Conservation (phyloP, 1,140 invertebrate genomes). For the Grapholita molesta region DNA sequence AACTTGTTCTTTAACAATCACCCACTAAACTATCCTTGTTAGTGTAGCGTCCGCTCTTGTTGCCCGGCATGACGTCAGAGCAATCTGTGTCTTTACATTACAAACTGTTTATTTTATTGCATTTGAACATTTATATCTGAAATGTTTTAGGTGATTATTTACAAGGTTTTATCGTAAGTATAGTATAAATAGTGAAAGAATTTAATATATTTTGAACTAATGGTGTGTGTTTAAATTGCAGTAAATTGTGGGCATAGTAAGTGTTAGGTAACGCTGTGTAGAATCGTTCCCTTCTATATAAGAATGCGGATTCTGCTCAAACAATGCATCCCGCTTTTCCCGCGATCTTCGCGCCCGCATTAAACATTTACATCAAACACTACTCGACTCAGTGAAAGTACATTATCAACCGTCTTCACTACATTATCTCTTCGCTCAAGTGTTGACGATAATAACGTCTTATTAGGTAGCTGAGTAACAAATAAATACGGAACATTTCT, state of each 20-base stretch:
- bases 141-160: not conserved
- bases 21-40: slow-evolving; percentile 19
- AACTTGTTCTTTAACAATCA: slow-evolving; percentile 55
- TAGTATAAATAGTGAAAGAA: not conserved
- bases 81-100: not conserved
- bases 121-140: not conserved
- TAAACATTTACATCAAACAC: slow-evolving; percentile 40
- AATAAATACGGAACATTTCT: not conserved
- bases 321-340: slow-evolving; percentile 64
- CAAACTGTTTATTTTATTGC: not conserved
- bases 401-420: slow-evolving; percentile 10
- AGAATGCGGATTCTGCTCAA: slow-evolving; percentile 47
- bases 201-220: not conserved
- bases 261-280: slow-evolving; percentile 5
- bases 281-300: slow-evolving; percentile 25
- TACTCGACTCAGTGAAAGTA: slow-evolving; percentile 50
- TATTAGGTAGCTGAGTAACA: not conserved
- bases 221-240: not conserved
- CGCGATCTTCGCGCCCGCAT: slow-evolving; percentile 44
- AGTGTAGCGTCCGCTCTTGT: not conserved
- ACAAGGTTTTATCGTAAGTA: not conserved
- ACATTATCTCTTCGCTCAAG: slow-evolving; percentile 7
- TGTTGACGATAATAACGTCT: not conserved
- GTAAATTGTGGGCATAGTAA: not conserved
- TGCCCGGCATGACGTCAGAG: not conserved